Conservation (phyloP, 2,888 invertebrate genomes). For the Cephalotes varians region DNA sequence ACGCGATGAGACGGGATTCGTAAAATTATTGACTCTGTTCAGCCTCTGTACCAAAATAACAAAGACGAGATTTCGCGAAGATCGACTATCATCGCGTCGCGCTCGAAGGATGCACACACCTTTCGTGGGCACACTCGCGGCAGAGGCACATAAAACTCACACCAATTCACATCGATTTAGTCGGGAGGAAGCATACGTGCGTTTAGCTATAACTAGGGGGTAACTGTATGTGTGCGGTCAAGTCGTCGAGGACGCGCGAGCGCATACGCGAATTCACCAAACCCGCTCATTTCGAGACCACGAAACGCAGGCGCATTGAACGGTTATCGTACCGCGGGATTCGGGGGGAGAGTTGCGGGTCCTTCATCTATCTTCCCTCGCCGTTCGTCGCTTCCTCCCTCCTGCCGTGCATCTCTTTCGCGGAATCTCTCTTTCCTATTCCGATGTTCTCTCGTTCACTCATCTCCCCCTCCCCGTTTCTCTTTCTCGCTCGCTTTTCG, state of each 20-base stretch:
- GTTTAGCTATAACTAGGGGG: not conserved
- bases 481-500: slow-evolving; percentile 31
- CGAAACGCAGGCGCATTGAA: slow-evolving; percentile 76
- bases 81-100: slow-evolving; percentile 8
- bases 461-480: not conserved
- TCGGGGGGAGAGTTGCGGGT: slow-evolving; percentile 22
- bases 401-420: not conserved
- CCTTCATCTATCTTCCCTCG: slow-evolving; percentile 14
- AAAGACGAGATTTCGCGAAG: slow-evolving; percentile 25
- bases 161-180: slow-evolving; percentile 23
- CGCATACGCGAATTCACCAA: slow-evolving; percentile 62
- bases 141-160: slow-evolving; percentile 10
- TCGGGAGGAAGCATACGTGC: slow-evolving; percentile 2
- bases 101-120: slow-evolving; percentile 4
- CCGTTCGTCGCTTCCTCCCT: not conserved
- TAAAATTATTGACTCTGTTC: slow-evolving; percentile 29
- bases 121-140: not conserved
- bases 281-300: slow-evolving; percentile 58
- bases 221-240: slow-evolving; percentile 22
- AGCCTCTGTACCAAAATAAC: not conserved
- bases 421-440: not conserved
- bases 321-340: slow-evolving; percentile 74
- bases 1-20: not conserved
- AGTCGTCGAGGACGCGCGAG: slow-evolving; percentile 31
- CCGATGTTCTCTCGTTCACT: slow-evolving; percentile 12